Base-by-base conservation (phyloP, 2,888 invertebrate species). In the Aleiodes alternator region DNA sequence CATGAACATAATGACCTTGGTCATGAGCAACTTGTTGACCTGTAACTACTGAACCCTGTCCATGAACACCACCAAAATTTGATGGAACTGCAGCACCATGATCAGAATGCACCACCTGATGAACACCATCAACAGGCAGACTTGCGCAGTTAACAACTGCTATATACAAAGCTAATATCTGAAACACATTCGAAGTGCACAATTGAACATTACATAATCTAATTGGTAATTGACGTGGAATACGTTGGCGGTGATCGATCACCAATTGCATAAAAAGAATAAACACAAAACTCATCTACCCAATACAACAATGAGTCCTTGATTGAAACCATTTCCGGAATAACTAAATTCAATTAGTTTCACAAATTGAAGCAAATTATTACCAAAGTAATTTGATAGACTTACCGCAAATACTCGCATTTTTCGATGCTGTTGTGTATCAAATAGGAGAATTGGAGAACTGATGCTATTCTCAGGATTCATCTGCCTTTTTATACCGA, bases 191-290 rank as follows among this genome's bases (percentile, higher is more conserved):
- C n/a, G 68, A 69, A 69, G n/a, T 38, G 43, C n/a, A n/a, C 48
- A 64, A 51, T 68, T 34, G 31, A n/a, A 48, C 8, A 64, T 75
- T 75, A 72, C 38, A 48, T 56, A 75, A 71, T 23, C 23, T 23
- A 23, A 23, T 43, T n/a, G 14, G 23, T 66, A 61, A 57, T 68
- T 68, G 66, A 34, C 56, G 64, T 64, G 11, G 9, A 75, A 68
- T 71, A 50, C 71, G 75, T 75, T 55, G 75, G 75, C 66, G 71
- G 8, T 70, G 53, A 74, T 75, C 71, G 66, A 75, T 75, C 48
- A 71, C 43, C 75, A 51, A 64, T 71, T 71, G 66, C 64, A 71
- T 75, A 75, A 71, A 75, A 75, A 75, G 34, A 34, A 34, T 34
- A 34, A 34, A 48, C 12, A 29, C 74, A 23, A 69, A 51, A 69